phyloP scores from a whole-genome alignment of 2,113 vertebrate species.

The Symphodus melops region DNA sequence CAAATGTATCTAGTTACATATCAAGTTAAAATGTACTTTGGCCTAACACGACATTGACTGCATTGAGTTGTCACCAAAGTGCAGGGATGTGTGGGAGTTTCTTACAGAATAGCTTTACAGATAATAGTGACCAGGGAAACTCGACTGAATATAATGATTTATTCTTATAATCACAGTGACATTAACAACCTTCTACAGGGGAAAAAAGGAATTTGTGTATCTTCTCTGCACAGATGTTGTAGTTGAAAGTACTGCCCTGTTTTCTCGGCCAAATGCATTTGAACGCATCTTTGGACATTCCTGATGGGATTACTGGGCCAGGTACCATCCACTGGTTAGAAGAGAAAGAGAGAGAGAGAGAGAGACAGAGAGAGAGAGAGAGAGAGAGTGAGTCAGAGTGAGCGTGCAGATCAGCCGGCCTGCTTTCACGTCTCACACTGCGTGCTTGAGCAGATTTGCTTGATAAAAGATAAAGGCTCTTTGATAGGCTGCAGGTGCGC shows the following conservation, averaged over 20 bases:
- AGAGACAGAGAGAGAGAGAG: conserved; percentile 27
- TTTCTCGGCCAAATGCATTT: conserved; percentile 64
- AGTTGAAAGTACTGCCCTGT: conserved; percentile 26
- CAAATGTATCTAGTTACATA: too few species aligned
- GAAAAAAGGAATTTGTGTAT: conserved; percentile 8
- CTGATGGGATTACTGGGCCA: conserved; percentile 67
- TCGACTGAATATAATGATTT: background rate
- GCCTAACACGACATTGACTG: too few species aligned
- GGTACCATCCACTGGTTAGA: conserved; percentile 53
- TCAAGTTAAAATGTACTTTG: too few species aligned
- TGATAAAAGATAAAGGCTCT: conserved; percentile 82
- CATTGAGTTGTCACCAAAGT: too few species aligned
- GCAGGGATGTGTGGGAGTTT: background rate
- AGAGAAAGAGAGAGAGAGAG: background rate
- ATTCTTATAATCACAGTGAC: conserved; percentile 21
- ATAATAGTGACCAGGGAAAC: background rate
- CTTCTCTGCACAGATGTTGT: conserved; percentile 59
- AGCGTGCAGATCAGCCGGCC: conserved; percentile 50
- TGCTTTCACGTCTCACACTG: conserved; percentile 64
- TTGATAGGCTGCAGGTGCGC: conserved; percentile 82
- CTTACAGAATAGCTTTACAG: background rate
- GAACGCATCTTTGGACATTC: conserved; percentile 67
- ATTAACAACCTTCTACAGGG: background rate
- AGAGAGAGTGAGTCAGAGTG: conserved; percentile 16
- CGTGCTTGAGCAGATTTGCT: conserved; percentile 77